A percentile compares a stretch with the other conserved stretches of the same genome.
phyloP scores from a whole-genome alignment of 2,888 invertebrate genomes.

The Stenchaetothrips biformis region DNA sequence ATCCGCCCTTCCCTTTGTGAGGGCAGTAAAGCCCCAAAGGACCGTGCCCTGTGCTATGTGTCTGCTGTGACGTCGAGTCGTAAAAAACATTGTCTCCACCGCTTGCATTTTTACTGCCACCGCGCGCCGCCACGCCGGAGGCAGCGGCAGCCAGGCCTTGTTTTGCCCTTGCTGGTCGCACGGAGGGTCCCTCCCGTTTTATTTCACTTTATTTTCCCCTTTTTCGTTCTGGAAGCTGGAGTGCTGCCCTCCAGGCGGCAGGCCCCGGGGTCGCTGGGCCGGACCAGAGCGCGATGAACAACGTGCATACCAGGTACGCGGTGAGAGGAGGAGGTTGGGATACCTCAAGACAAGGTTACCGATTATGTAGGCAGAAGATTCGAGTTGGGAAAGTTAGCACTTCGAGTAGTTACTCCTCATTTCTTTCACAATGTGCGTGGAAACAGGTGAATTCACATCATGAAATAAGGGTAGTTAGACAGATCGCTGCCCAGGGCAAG shows the following conservation, averaged over 20 bases:
- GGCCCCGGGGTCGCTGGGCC: no score
- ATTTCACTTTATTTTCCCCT: neutral
- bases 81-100: conserved; percentile 23
- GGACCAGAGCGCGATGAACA: neutral
- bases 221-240: neutral
- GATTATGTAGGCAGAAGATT: no score
- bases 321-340: no score
- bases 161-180: neutral
- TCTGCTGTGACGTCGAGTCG: neutral
- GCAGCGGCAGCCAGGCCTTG: neutral
- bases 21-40: neutral
- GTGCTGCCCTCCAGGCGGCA: no score
- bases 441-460: no score
- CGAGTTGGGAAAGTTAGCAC: no score
- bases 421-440: no score
- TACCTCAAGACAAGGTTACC: no score
- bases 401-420: no score
- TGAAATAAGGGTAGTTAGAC: no score
- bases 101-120: conserved; percentile 20
- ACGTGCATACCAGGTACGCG: neutral
- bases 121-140: neutral
- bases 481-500: no score
- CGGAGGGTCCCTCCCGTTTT: neutral
- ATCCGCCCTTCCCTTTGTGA: neutral
- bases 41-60: conserved; percentile 1